Evolutionary conservation across 1,140 invertebrate genomes (phyloP), one percentile per base, ranked within the genome.

Genomic region (Telenomus remus): DNA sequence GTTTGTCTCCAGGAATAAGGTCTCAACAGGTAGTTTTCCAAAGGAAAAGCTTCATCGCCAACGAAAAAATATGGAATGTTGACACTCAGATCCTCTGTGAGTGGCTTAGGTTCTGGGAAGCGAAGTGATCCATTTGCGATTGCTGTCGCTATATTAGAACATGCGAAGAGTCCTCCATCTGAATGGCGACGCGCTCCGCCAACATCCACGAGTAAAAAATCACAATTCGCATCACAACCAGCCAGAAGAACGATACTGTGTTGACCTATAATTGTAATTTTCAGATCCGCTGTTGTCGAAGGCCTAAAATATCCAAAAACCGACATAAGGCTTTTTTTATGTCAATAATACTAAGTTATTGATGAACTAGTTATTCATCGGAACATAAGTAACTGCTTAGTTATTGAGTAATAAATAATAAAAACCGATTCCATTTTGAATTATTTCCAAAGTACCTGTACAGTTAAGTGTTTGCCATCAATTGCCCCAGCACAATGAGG

Each of bases 401-500:
- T 35, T 5, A 6, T 10, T 10, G 10, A 35, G 34, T 35, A 35
- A 35, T 10, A 35, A 35, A 43, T 43, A 43, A 43, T 11, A 35
- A 35, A 5, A 35, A 35, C 10, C 5, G 5, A 6, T 11, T n/a
- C n/a, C n/a, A n/a, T n/a, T n/a, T n/a, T n/a, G n/a, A n/a, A n/a
- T n/a, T n/a, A n/a, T n/a, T n/a, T n/a, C n/a, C n/a, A n/a, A n/a
- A n/a, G n/a, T 54, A 54, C 51, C 35, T 54, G 51, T n/a, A 54
- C 15, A 7, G 15, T 7, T 9, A 54, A 8, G 16, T 56, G 53
- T 46, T 56, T 56, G 4, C 42, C 53, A 12, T 43, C 51, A 4
- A 54, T 7, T n/a, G 51, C 51, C 0, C 51, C 51, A 1, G 11
- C 42, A 11, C 51, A 54, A 15, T 54, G 51, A 10, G 51, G 51